Percentiles rank a stretch among this genome's conserved stretches.
These are phyloP conservation scores for Sebastes kiyomatsui DNA, from an alignment of 2,797 vertebrate species.

Conservation along the genomic window DNA sequence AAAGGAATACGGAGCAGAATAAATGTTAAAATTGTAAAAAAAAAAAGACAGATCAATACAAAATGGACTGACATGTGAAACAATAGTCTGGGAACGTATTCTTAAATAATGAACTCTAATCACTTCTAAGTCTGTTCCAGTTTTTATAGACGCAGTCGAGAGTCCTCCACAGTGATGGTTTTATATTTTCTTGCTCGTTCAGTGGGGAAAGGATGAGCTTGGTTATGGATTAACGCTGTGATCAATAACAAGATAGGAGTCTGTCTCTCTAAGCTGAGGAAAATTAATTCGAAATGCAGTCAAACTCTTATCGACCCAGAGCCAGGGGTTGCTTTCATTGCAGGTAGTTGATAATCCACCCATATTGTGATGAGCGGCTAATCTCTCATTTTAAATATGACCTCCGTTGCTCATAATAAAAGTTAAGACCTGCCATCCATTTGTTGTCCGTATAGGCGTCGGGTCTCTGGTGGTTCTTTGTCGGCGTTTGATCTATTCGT, in stretches of 20 bases:
- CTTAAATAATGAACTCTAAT: constrained; percentile 82
- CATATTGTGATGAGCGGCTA: constrained; percentile 96
- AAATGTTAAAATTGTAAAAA: constrained; percentile 29
- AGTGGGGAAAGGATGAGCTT: constrained; percentile 89
- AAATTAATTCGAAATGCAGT: constrained; percentile 99
- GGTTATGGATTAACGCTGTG: constrained; percentile 96
- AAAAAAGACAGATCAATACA: constrained; percentile 36
- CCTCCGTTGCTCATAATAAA: constrained; percentile 72
- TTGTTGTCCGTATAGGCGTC: constrained; percentile 48
- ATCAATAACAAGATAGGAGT: constrained; percentile 97
- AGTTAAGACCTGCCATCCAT: constrained; percentile 60
- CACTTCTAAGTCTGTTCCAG: constrained; percentile 80
- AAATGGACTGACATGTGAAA: constrained; percentile 42
- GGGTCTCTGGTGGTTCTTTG: constrained; percentile 18
- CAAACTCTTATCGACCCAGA: constrained; percentile 97
- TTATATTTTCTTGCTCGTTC: constrained; percentile 88
- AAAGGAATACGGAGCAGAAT: constrained; percentile 33
- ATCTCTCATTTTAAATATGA: constrained; percentile 96
- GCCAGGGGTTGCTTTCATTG: constrained; percentile 93
- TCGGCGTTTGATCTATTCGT: constrained; percentile 36
- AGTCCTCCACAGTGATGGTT: constrained; percentile 90
- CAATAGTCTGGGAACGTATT: constrained; percentile 53
- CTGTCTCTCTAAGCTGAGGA: constrained; percentile 88
- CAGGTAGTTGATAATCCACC: constrained; percentile 95
- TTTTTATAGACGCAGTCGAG: constrained; percentile 90